A percentile compares a stretch with the other conserved stretches of the same genome.
Conservation (phyloP, 2,888 invertebrate genomes). For the Deilephila porcellus region DNA sequence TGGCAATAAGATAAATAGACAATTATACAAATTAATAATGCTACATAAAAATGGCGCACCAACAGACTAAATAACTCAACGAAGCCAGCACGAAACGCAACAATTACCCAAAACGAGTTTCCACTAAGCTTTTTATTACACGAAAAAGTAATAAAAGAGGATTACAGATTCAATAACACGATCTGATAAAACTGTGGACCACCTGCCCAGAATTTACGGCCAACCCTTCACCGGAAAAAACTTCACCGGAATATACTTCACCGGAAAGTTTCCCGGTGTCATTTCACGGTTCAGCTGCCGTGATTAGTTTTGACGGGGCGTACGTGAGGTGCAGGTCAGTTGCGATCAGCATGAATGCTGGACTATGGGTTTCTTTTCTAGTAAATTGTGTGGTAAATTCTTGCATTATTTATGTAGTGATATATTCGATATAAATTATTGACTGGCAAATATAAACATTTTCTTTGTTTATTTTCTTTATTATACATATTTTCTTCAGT, state of each 20-base stretch:
- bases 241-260: constrained; percentile 36
- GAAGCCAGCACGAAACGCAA: constrained; percentile 4
- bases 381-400: too few relatives aligned
- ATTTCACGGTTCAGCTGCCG: constrained; percentile 36
- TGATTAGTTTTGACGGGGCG: constrained; percentile 30
- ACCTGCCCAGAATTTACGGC: constrained; percentile 63
- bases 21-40: background rate
- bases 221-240: constrained; percentile 57
- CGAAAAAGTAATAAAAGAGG: constrained; percentile 59
- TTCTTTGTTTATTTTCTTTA: too few relatives aligned
- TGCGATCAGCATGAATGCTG: background rate
- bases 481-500: too few relatives aligned
- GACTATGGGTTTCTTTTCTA: background rate
- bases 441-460: too few relatives aligned
- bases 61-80: background rate
- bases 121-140: constrained; percentile 49
- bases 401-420: too few relatives aligned
- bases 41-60: background rate
- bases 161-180: constrained; percentile 65
- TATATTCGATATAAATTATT: too few relatives aligned
- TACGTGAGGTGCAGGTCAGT: constrained; percentile 1
- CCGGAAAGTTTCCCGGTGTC: constrained; percentile 48
- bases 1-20: too few relatives aligned
- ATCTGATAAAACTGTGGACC: constrained; percentile 59
- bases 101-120: constrained; percentile 26